Conservation (phyloP, 2,113 vertebrate species). For the Leptobrachium leishanense region DNA sequence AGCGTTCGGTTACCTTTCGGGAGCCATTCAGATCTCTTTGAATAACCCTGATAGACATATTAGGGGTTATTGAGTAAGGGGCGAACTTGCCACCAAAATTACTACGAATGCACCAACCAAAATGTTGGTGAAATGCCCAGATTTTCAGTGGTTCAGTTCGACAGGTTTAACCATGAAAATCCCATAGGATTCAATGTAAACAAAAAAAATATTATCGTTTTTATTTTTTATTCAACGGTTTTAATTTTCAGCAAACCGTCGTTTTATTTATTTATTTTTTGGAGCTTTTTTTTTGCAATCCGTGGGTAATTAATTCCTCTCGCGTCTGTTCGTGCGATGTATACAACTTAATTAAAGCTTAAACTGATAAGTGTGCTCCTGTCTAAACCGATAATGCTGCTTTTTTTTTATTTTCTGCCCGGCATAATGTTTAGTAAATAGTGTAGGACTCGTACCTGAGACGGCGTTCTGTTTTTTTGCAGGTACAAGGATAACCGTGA, state of each 20-base stretch:
- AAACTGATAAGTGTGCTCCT: constrained; percentile 18
- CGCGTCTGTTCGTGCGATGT: constrained; percentile 40
- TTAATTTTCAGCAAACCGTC: not conserved
- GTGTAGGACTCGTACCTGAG: not conserved
- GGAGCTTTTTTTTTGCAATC: not conserved
- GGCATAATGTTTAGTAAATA: not conserved
- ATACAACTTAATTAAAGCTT: not conserved
- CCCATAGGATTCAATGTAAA: no score
- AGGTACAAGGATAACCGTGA: not conserved
- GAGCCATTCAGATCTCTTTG: no score
- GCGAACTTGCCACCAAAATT: no score
- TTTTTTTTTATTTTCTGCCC: not conserved
- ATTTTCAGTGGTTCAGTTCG: no score
- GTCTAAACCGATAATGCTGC: not conserved
- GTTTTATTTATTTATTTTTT: no score
- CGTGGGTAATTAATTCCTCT: constrained; percentile 24
- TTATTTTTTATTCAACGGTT: not conserved
- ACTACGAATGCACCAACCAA: no score
- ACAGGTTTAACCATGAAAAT: no score
- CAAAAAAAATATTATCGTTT: no score
- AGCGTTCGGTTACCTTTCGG: no score
- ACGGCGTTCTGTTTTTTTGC: not conserved
- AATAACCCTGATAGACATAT: no score
- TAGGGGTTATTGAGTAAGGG: no score
- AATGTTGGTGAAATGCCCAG: no score